Base-by-base conservation (phyloP, 2,888 invertebrate genomes). In the Catocala sponsa region DNA sequence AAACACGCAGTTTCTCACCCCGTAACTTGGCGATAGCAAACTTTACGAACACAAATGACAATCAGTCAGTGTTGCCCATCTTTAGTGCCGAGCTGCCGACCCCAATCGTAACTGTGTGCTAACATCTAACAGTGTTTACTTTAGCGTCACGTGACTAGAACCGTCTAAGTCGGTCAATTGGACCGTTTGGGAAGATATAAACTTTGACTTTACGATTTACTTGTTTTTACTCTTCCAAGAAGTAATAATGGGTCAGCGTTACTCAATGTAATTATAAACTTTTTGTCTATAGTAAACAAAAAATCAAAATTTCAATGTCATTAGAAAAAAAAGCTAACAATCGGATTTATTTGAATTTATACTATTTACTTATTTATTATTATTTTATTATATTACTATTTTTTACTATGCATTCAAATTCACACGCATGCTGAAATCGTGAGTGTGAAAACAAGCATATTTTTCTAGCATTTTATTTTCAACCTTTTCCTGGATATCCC, bases 151-250 rank as follows among this genome's bases (percentile, higher is more conserved):
- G 65, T 69, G 65, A 63, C 69, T 74, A 66, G 64, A 67, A 67
- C 61, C 55, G 33, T 12, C 41, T 47, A 69, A 72, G 59, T 66
- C 65, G 49, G 63, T 62, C 63, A 70, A 74, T 74, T 72, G 75
- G 70, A 61, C 70, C 62, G 67, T 74, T 69, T 70, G 60, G 72
- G 75, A 74, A 70, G 72, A 70, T 64, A 74, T 74, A 75, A 74
- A 74, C 65, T 64, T 74, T 67, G 65, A 32, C 62, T 74, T 74
- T 72, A 74, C 75, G 74, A 75, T 72, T 74, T 49, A 70, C 72
- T 72, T 70, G 65, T 68, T 75, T 74, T 67, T 61, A 67, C 62
- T 61, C 64, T 74, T 70, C 75, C 51, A 43, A 53, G 72, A 74
- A 74, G 64, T 65, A 53, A 71, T 67, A 61, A 63, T 58, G 38